Percentiles rank a stretch among this genome's conserved stretches.
phyloP scores from a whole-genome alignment of 2,113 vertebrate genomes.

The Perognathus longimembris region DNA sequence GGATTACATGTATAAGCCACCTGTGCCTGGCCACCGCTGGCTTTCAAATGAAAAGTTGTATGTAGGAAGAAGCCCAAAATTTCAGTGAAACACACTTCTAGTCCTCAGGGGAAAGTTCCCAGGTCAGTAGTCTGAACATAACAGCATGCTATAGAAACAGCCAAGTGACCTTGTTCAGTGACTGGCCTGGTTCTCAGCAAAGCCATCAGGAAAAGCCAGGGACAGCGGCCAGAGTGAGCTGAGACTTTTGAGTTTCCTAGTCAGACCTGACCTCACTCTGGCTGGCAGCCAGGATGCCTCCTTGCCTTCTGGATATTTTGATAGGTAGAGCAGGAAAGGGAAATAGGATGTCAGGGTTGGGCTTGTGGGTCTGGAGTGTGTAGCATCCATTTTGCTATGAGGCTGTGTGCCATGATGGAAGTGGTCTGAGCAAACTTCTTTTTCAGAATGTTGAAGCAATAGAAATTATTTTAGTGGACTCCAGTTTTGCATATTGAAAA shows the following conservation, averaged over 20 bases:
- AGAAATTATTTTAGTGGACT: background rate
- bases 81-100: background rate
- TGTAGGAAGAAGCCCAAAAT: background rate
- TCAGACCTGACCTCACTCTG: background rate
- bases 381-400: background rate
- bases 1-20: too few species aligned
- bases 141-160: background rate
- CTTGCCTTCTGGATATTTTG: background rate
- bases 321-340: background rate
- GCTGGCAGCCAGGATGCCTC: background rate
- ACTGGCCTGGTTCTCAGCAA: background rate
- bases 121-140: background rate
- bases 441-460: background rate
- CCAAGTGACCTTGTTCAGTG: background rate
- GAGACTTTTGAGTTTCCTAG: background rate
- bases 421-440: background rate
- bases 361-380: rapidly evolving
- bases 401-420: background rate
- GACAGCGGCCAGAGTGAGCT: background rate
- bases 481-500: background rate
- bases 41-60: constrained; percentile 33
- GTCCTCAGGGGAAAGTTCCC: background rate
- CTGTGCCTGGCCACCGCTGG: background rate
- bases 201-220: background rate
- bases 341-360: background rate